Base-by-base conservation (phyloP, 2,888 invertebrate genomes). In the Sinelater perroti region DNA sequence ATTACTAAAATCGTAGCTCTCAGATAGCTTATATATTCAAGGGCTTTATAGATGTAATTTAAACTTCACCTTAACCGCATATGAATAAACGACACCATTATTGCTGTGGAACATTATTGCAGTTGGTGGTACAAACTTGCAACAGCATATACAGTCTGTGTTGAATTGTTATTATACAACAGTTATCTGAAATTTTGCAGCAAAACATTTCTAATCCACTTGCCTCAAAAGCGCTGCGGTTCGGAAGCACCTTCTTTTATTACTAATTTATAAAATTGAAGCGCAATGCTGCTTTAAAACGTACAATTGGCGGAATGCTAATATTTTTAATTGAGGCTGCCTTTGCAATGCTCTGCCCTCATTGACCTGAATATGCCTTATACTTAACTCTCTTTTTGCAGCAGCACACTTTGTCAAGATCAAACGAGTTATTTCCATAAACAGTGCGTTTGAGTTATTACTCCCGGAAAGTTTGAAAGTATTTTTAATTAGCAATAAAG, bases 11-110 rank as follows among this genome's bases (percentile, higher is more conserved):
- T n/a, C n/a, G n/a, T n/a, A n/a, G n/a, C n/a, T n/a, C n/a, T n/a
- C n/a, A n/a, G n/a, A n/a, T n/a, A n/a, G n/a, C n/a, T n/a, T n/a
- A n/a, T n/a, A n/a, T n/a, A n/a, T n/a, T n/a, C n/a, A 44, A 24
- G 33, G 52, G 52, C 44, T 52, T 52, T 52, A 52, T 52, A 17
- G 52, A 20, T 42, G 42, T 52, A 52, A 52, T 52, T 52, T 42
- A 52, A 52, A 52, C 52, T 52, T 52, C 44, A 52, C 42, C 31
- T 10, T 44, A 50, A 52, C 30, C 44, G 44, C 52, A 40, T 52
- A 52, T 52, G 44, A 52, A 52, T 33, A 52, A 52, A 52, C 42
- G 42, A n/a, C 51, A 17, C 6, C 18, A 26, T 33, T 33, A 33
- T 52, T 52, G 24, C 35, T 5, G 24, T 10, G 7, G 33, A 28